These are phyloP conservation scores for Tichodroma muraria DNA, from an alignment of 2,113 vertebrate species.

Conservation along the genomic window DNA sequence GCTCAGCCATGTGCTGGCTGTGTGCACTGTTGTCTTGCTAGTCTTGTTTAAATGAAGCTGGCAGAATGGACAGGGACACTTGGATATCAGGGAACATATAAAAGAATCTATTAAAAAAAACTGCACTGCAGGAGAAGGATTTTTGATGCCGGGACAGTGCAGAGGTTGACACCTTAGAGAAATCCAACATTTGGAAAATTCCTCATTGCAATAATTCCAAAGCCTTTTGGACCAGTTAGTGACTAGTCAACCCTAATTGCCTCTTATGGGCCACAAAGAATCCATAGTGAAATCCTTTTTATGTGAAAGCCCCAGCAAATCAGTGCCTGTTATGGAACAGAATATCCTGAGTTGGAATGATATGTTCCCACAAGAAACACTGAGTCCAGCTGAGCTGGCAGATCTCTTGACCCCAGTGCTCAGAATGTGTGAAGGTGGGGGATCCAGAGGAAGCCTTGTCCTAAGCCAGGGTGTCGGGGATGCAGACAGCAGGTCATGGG, in stretches of 20 bases:
- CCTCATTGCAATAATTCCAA: background rate
- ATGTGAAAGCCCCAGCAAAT: background rate
- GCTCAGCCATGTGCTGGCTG: background rate
- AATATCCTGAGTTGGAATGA: background rate
- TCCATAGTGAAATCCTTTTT: background rate
- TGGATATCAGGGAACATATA: background rate
- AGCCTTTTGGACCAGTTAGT: background rate
- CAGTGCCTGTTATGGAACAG: background rate
- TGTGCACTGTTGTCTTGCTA: background rate
- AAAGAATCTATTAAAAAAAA: background rate
- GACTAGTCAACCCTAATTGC: background rate
- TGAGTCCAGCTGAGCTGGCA: background rate
- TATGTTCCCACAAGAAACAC: background rate
- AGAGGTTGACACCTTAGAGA: background rate
- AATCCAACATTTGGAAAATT: background rate
- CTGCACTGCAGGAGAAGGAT: background rate
- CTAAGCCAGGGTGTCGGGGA: background rate
- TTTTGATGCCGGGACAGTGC: background rate
- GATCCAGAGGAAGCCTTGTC: background rate
- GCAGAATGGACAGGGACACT: background rate
- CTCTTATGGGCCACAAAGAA: background rate
- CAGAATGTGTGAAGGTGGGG: accelerated
- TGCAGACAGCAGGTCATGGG: background rate
- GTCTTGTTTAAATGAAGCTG: background rate
- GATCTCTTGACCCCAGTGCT: background rate